Evolutionary conservation across 2,888 invertebrate species (phyloP).

Genomic region (Synergus laeviventris): DNA sequence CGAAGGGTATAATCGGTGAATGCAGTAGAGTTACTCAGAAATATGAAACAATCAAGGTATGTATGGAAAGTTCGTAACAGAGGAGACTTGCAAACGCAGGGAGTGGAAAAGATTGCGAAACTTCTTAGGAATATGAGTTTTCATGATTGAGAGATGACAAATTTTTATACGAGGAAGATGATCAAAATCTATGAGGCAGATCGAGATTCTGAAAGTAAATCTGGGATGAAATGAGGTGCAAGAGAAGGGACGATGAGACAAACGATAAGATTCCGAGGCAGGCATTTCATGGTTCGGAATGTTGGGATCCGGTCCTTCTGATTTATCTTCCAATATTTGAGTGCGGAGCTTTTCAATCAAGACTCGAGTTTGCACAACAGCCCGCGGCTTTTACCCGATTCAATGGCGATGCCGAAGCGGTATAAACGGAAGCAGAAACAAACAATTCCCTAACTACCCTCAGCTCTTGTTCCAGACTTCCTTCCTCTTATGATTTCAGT

Average conservation of each 20-base stretch:
- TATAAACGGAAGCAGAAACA: constrained; percentile 69
- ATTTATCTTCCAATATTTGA: constrained; percentile 75
- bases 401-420: constrained; percentile 65
- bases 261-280: constrained; percentile 30
- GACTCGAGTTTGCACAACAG: constrained; percentile 72
- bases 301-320: constrained; percentile 59
- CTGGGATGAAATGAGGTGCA: constrained; percentile 15
- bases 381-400: constrained; percentile 68
- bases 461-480: constrained; percentile 53
- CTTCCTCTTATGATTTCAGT: constrained; percentile 47
- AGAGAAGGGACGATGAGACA: constrained; percentile 2
- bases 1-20: background rate
- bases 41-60: background rate
- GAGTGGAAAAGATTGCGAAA: background rate
- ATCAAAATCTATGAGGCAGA: background rate
- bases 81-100: background rate
- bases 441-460: constrained; percentile 67
- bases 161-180: background rate
- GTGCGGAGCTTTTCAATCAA: constrained; percentile 74
- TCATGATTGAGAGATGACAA: background rate
- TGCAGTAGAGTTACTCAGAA: background rate
- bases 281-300: constrained; percentile 45
- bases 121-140: background rate
- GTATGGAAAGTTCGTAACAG: background rate
- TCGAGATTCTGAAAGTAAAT: background rate